phyloP scores from a whole-genome alignment of 2,797 vertebrate species.

The Ibycter americanus region DNA sequence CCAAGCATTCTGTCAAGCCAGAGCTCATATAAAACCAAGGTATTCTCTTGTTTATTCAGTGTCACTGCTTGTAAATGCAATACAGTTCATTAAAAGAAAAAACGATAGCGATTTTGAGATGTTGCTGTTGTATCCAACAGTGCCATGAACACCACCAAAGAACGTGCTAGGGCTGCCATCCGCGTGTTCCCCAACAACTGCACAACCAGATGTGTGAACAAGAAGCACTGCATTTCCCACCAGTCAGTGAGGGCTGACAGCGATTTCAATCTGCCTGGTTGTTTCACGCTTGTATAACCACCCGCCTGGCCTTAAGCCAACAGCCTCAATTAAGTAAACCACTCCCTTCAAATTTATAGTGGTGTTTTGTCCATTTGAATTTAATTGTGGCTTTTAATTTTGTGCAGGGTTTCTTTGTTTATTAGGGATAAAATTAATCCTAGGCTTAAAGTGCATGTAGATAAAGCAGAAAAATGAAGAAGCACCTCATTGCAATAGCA shows the following conservation, averaged over 20 bases:
- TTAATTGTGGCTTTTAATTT: neutral
- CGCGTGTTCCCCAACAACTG: neutral
- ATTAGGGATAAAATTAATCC: neutral
- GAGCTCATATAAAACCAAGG: neutral
- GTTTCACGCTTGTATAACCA: neutral
- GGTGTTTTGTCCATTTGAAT: neutral
- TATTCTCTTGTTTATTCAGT: neutral
- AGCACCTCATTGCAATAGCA: neutral
- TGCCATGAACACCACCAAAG: neutral
- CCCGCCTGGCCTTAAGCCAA: neutral
- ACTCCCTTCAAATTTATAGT: neutral
- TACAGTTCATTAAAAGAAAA: neutral
- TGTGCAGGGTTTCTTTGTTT: neutral
- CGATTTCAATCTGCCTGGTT: neutral
- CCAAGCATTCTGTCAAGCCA: neutral
- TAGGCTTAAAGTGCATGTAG: neutral
- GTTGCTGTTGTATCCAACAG: slow-evolving; percentile 4
- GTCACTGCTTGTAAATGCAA: slow-evolving; percentile 43
- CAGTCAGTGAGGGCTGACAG: neutral
- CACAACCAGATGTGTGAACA: neutral
- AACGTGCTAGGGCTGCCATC: neutral
- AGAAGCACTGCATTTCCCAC: neutral
- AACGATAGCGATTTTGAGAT: slow-evolving; percentile 40
- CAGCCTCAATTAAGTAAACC: neutral
- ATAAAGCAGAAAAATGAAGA: neutral